A percentile compares a stretch with the other conserved stretches of the same genome.
phyloP scores from a whole-genome alignment of 2,113 vertebrate species.

The Cinclus cinclus region DNA sequence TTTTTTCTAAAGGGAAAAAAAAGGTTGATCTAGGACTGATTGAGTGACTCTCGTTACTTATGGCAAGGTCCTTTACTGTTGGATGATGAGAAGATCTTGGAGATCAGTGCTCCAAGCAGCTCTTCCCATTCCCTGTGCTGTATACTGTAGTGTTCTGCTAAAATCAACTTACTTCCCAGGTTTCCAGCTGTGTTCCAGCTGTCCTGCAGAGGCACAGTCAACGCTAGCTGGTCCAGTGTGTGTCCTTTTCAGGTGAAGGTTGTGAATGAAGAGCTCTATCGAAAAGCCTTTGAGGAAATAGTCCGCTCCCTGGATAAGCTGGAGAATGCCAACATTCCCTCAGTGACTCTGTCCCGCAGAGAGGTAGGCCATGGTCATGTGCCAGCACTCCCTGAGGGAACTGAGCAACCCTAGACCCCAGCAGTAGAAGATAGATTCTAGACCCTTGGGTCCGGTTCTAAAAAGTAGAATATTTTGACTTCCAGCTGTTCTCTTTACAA shows the following conservation, averaged over 20 bases:
- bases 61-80: neutral
- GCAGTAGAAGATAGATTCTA: neutral
- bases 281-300: constrained; percentile 90
- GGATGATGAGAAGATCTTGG: neutral
- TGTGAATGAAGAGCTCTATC: constrained; percentile 83
- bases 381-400: neutral
- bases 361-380: constrained; percentile 78
- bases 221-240: neutral
- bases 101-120: neutral
- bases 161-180: neutral
- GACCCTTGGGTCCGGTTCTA: neutral
- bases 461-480: neutral
- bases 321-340: constrained; percentile 97
- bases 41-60: neutral
- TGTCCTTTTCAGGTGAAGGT: constrained; percentile 84
- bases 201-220: neutral
- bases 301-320: constrained; percentile 91
- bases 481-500: neutral
- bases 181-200: neutral
- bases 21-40: neutral
- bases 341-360: constrained; percentile 82
- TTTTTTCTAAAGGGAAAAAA: neutral
- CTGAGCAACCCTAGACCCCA: neutral
- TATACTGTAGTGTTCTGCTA: neutral
- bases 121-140: neutral